phyloP scores from a whole-genome alignment of 2,113 vertebrate species.

The Dipodomys ordii region DNA sequence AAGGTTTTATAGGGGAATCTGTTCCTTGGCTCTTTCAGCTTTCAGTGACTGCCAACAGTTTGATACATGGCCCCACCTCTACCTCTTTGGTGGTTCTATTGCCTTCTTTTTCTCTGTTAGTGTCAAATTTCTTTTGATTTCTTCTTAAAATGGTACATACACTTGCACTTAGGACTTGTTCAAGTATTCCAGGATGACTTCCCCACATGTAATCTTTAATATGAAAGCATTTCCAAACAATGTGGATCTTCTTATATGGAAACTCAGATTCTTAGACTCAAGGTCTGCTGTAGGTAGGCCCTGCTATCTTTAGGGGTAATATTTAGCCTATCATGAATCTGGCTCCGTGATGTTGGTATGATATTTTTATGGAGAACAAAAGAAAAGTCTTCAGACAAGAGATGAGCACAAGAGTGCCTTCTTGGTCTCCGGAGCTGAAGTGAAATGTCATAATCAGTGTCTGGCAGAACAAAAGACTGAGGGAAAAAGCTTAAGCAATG shows the following conservation, averaged over 20 bases:
- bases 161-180: neutral
- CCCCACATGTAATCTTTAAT: neutral
- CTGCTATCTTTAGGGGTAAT: neutral
- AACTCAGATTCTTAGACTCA: neutral
- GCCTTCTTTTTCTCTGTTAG: neutral
- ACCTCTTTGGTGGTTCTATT: neutral
- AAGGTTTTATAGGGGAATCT: neutral
- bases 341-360: neutral
- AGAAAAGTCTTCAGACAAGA: neutral
- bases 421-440: slow-evolving; percentile 41
- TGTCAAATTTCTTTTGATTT: neutral
- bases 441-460: slow-evolving; percentile 46
- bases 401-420: neutral
- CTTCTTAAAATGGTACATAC: neutral
- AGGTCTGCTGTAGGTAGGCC: neutral
- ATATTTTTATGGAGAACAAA: neutral
- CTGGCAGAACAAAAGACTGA: slow-evolving; percentile 17
- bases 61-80: neutral
- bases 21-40: neutral
- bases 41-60: neutral
- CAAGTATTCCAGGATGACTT: neutral
- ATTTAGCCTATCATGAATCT: neutral
- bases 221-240: neutral
- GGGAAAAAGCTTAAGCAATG: slow-evolving; percentile 57
- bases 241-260: neutral